A percentile compares a stretch with the other conserved stretches of the same genome.
Evolutionary conservation across 2,888 invertebrate species (phyloP).

Genomic region (Mythimna loreyi): DNA sequence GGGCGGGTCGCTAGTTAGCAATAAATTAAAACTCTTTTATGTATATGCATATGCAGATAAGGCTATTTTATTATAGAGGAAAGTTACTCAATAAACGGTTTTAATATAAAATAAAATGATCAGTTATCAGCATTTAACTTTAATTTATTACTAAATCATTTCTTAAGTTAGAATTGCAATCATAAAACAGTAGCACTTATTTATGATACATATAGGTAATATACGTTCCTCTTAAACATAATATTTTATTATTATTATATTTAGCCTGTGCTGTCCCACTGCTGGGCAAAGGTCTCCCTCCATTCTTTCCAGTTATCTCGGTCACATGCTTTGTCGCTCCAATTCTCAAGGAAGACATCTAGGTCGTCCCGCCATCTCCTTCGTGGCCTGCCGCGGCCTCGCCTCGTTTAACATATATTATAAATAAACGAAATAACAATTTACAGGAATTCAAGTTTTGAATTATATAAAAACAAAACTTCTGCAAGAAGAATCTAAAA

Average conservation of each 20-base stretch:
- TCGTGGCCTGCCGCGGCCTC: no score
- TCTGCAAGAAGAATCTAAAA: background rate
- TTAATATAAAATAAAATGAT: no score
- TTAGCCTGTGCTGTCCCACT: no score
- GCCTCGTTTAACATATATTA: background rate
- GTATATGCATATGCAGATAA: background rate
- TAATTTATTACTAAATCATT: conserved; percentile 27
- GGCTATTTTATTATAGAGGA: background rate
- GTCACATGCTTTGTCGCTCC: no score
- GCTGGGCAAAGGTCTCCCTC: no score
- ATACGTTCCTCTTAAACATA: background rate
- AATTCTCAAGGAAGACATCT: no score
- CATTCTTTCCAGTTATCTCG: no score
- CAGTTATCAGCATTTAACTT: conserved; percentile 23
- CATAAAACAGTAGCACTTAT: background rate
- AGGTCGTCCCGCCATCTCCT: no score
- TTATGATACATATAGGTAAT: no score
- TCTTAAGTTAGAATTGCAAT: conserved; percentile 1
- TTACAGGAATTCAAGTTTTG: background rate
- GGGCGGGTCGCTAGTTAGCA: no score
- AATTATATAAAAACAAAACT: background rate
- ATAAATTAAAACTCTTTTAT: background rate
- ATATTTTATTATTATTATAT: no score
- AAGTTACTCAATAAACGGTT: no score
- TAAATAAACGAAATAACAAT: background rate